A percentile compares a stretch with the other conserved stretches of the same genome.
Evolutionary conservation across 2,113 vertebrate genomes (phyloP).

Genomic region (Spheniscus mendiculus): DNA sequence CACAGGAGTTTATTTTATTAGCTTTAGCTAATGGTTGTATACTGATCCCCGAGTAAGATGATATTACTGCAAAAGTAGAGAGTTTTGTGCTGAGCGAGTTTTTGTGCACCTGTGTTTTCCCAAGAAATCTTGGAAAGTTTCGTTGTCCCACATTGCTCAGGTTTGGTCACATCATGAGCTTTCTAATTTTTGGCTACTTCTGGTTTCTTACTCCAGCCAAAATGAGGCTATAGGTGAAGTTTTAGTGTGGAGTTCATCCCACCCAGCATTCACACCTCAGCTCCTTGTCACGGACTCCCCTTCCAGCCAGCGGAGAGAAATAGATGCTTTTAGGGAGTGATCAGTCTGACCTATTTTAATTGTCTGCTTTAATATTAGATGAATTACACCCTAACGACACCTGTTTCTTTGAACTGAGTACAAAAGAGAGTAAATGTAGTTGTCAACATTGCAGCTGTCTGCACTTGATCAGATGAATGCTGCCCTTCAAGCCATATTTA

Average conservation of each 20-base stretch:
- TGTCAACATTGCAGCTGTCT: background rate
- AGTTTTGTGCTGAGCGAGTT: background rate
- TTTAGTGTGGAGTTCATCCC: background rate
- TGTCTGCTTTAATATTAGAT: background rate
- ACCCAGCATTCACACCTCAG: background rate
- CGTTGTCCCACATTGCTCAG: background rate
- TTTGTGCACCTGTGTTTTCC: background rate
- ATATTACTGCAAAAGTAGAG: background rate
- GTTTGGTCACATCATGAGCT: background rate
- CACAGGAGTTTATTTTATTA: slow-evolving; percentile 1
- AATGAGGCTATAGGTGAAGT: background rate
- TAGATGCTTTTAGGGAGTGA: background rate
- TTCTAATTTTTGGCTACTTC: background rate
- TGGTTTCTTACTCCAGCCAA: background rate
- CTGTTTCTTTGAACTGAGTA: background rate
- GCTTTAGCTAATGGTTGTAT: background rate
- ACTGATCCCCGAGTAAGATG: background rate
- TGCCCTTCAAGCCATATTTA: background rate
- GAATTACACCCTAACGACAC: background rate
- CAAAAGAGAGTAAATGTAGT: background rate
- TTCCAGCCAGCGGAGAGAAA: background rate
- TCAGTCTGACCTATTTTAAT: background rate
- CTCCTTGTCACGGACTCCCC: background rate
- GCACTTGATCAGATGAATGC: background rate
- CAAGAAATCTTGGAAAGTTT: background rate